Evolutionary conservation across 1,140 invertebrate species (phyloP).

Genomic region (Bombus polaris): DNA sequence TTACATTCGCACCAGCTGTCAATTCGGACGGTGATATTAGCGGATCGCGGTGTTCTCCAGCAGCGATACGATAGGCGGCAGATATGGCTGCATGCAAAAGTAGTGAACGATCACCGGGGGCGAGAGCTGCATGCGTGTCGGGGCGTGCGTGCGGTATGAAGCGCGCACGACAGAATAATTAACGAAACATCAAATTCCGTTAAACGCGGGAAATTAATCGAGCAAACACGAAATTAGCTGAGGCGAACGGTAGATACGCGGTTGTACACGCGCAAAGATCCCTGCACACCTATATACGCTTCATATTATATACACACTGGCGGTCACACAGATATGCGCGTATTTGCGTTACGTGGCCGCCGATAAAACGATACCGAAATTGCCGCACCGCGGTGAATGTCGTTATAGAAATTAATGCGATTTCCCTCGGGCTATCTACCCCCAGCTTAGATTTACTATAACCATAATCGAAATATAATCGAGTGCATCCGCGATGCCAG

Average conservation of each 20-base stretch:
- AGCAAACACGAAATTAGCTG: slow-evolving; percentile 78
- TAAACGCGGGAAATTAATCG: slow-evolving; percentile 78
- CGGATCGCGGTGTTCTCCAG: not conserved
- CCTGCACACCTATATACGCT: not conserved
- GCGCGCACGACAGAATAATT: slow-evolving; percentile 77
- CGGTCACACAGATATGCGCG: not conserved
- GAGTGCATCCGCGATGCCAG: slow-evolving; percentile 45
- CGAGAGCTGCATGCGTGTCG: slow-evolving; percentile 45
- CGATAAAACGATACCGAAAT: slow-evolving; percentile 76
- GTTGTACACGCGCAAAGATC: slow-evolving; percentile 12
- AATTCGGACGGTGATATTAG: slow-evolving; percentile 34
- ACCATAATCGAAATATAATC: slow-evolving; percentile 68
- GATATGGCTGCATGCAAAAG: slow-evolving; percentile 24
- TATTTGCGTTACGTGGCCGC: slow-evolving; percentile 51
- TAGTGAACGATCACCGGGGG: slow-evolving; percentile 17
- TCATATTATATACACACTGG: not conserved
- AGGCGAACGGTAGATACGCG: slow-evolving; percentile 59
- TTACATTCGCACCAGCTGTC: slow-evolving; percentile 21
- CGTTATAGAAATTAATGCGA: slow-evolving; percentile 77
- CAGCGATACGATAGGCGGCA: slow-evolving; percentile 10
- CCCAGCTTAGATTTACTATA: slow-evolving; percentile 68
- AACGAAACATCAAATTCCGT: slow-evolving; percentile 78
- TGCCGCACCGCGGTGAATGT: slow-evolving; percentile 73
- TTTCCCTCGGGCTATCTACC: slow-evolving; percentile 70
- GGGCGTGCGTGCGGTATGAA: slow-evolving; percentile 56